Evolutionary conservation across 2,888 invertebrate species (phyloP).

Genomic region (Exephanes ischioxanthus): DNA sequence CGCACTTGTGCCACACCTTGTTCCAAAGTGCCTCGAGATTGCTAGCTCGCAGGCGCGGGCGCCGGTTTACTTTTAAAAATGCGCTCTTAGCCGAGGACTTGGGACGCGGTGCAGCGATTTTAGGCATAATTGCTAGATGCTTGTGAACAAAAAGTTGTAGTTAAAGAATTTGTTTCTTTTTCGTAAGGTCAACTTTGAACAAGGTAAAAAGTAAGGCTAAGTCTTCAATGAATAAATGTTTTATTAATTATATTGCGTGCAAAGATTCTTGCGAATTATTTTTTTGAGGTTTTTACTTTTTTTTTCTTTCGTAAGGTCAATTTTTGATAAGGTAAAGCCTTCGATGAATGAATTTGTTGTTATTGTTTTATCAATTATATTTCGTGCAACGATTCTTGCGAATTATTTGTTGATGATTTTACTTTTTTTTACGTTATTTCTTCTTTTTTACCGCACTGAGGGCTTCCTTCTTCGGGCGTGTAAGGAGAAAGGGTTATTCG

Average conservation of each 20-base stretch:
- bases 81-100: neutral
- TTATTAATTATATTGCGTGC: neutral
- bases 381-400: neutral
- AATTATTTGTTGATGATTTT: neutral
- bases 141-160: neutral
- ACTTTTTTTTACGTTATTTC: neutral
- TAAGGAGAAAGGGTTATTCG: slow-evolving; percentile 30
- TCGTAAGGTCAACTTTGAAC: no score
- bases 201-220: no score
- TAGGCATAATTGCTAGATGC: neutral
- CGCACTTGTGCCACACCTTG: slow-evolving; percentile 72
- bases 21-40: slow-evolving; percentile 71
- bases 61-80: slow-evolving; percentile 16
- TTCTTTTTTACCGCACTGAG: slow-evolving; percentile 3
- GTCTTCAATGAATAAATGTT: neutral
- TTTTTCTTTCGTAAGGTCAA: no score
- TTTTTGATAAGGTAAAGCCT: no score
- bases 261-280: neutral
- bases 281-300: neutral
- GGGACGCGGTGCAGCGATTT: neutral
- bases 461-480: neutral
- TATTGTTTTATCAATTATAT: neutral
- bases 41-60: slow-evolving; percentile 69
- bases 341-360: neutral
- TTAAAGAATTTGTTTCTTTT: neutral